These are phyloP conservation scores for Psilanteris sp. DNA, from an alignment of 1,140 invertebrate species.

Conservation along the genomic window DNA sequence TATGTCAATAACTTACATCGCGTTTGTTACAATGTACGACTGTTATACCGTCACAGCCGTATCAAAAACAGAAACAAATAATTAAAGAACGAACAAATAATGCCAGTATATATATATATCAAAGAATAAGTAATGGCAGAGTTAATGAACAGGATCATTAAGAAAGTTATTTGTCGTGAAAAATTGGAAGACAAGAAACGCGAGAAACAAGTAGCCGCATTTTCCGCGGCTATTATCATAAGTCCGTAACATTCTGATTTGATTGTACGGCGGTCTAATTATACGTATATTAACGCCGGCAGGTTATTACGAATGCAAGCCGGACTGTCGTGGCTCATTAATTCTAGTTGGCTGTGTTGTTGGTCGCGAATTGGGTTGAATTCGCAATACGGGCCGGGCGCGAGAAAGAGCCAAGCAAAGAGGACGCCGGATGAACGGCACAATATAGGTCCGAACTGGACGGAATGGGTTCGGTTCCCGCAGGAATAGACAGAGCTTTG, in stretches of 20 bases:
- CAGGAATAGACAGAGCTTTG: slow-evolving; percentile 53
- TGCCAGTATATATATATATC: too few relatives aligned
- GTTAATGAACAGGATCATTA: background rate
- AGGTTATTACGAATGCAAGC: slow-evolving; percentile 37
- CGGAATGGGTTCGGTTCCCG: slow-evolving; percentile 54
- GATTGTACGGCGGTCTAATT: slow-evolving; percentile 30
- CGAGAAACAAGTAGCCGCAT: slow-evolving; percentile 2
- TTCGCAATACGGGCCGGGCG: background rate
- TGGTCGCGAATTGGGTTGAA: slow-evolving; percentile 23
- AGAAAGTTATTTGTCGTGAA: slow-evolving; percentile 5
- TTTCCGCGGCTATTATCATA: background rate
- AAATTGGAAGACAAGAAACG: background rate
- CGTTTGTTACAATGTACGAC: too few relatives aligned
- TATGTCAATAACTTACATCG: too few relatives aligned
- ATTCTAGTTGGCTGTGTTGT: slow-evolving; percentile 19
- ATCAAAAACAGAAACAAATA: too few relatives aligned
- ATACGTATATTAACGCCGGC: slow-evolving; percentile 36
- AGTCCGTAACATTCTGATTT: slow-evolving; percentile 16
- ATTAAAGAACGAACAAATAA: background rate
- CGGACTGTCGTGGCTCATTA: slow-evolving; percentile 43
- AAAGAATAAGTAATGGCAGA: background rate
- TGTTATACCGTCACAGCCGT: too few relatives aligned
- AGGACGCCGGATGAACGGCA: slow-evolving; percentile 20
- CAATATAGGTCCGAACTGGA: slow-evolving; percentile 29
- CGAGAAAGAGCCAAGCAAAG: slow-evolving; percentile 4